Conservation (phyloP, 1,140 invertebrate genomes). For the Listronotus oregonensis region DNA sequence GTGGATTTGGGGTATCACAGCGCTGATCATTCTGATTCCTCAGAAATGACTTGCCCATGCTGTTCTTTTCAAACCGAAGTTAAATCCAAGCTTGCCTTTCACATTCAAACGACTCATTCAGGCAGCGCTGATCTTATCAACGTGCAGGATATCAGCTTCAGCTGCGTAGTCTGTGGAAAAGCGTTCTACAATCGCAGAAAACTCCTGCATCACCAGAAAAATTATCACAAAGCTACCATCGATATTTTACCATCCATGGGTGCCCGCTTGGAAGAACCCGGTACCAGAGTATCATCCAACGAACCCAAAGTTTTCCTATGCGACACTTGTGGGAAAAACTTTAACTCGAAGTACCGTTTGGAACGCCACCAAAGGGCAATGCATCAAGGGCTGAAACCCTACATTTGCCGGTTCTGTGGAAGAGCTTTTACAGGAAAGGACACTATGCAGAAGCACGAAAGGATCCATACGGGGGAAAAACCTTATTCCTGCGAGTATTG, state of each 20-base stretch:
- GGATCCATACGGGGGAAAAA: constrained; percentile 72
- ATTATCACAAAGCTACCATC: constrained; percentile 54
- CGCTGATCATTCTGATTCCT: not conserved
- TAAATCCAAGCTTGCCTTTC: constrained; percentile 5
- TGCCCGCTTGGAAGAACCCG: constrained; percentile 1
- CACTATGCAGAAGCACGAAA: constrained; percentile 47
- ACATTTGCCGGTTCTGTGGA: constrained; percentile 59
- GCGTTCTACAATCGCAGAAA: constrained; percentile 62
- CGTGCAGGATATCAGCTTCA: not conserved
- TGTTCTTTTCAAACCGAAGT: constrained; percentile 15
- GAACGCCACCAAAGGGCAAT: constrained; percentile 61
- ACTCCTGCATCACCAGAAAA: constrained; percentile 50
- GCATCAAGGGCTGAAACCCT: constrained; percentile 61
- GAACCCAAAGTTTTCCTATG: constrained; percentile 52
- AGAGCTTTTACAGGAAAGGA: constrained; percentile 55
- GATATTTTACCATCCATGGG: constrained; percentile 21
- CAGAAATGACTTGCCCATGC: constrained; percentile 23
- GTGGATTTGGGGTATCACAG: constrained; percentile 24
- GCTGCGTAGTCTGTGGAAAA: constrained; percentile 65
- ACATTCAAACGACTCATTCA: constrained; percentile 18
- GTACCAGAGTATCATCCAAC: not conserved
- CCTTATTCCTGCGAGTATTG: constrained; percentile 75
- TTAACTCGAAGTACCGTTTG: constrained; percentile 60
- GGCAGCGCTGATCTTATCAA: not conserved
- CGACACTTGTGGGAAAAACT: constrained; percentile 59